Evolutionary conservation across 2,113 vertebrate species (phyloP).

Genomic region (Nesogale talazaci): DNA sequence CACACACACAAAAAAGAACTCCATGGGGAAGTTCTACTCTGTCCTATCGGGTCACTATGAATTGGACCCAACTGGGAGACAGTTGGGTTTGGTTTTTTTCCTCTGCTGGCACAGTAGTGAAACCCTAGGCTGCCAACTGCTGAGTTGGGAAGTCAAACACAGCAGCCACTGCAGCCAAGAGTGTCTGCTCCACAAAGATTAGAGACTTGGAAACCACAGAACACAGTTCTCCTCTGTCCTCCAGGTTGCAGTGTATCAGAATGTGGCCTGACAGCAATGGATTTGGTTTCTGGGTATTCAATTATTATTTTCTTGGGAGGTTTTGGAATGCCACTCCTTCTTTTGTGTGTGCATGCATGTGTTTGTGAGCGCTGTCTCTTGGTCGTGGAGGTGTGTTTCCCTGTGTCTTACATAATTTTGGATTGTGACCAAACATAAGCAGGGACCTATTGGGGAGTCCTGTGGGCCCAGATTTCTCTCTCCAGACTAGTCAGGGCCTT

Average conservation of each 20-base stretch:
- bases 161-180: no score
- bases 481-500: background rate
- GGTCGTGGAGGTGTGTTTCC: background rate
- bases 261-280: background rate
- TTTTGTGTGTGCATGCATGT: background rate
- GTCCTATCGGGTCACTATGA: background rate
- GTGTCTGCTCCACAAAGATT: no score
- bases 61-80: no score
- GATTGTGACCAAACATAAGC: background rate
- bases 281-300: no score
- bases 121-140: no score
- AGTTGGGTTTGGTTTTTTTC: no score
- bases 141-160: no score
- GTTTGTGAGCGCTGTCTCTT: background rate
- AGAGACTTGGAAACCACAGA: no score
- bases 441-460: background rate
- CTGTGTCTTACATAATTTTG: background rate
- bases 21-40: background rate
- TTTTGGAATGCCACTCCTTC: background rate
- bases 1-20: background rate
- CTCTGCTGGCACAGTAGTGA: no score
- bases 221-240: no score
- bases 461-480: no score
- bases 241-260: no score
- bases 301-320: background rate